Evolutionary conservation across 2,113 vertebrate species (phyloP).

Genomic region (Indicator indicator): DNA sequence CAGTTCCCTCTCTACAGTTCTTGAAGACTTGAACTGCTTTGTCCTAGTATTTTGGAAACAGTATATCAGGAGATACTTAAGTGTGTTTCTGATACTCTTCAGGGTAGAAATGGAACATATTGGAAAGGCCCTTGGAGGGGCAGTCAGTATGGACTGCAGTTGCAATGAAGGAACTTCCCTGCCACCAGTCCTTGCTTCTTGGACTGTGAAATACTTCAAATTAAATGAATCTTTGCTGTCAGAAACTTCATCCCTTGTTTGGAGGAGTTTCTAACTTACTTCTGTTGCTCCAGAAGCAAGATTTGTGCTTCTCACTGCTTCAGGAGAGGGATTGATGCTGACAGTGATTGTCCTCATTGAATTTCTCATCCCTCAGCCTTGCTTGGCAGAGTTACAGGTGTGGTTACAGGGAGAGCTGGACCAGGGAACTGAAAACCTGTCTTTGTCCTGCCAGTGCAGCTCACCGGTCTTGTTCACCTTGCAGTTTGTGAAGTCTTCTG

Average conservation of each 20-base stretch:
- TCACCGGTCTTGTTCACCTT: neutral
- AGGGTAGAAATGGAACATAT: fast-evolving
- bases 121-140: neutral
- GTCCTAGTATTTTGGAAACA: neutral
- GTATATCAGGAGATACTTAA: neutral
- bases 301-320: neutral
- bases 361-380: neutral
- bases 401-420: neutral
- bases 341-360: neutral
- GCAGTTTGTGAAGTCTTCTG: neutral
- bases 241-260: neutral
- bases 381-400: neutral
- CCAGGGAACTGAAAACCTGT: neutral
- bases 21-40: neutral
- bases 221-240: neutral
- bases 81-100: neutral
- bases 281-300: neutral
- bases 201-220: neutral
- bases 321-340: neutral
- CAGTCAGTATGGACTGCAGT: fast-evolving
- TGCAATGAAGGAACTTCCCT: neutral
- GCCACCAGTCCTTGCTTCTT: neutral
- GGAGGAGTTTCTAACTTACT: neutral
- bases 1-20: neutral
- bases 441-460: neutral